Evolutionary conservation across 2,888 invertebrate species (phyloP), one percentile per base, ranked within the genome.

Genomic region (Napeogenes inachia): DNA sequence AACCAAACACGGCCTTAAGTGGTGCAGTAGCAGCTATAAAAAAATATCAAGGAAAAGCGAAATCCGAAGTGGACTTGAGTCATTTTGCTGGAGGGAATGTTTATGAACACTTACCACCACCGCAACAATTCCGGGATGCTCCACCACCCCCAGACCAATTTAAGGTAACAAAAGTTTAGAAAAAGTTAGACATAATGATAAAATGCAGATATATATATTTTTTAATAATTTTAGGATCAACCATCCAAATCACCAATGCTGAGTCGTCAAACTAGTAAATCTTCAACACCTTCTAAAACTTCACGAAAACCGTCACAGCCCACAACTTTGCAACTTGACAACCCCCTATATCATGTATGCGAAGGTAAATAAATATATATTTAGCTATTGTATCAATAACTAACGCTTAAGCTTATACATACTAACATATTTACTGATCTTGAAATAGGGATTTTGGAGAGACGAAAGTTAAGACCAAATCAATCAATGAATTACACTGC

Each of bases 71-170:
- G 38, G 91, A 93, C 74, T 81, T 93, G 35, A 89, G 91, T 46
- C 91, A 91, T 70, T 86, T 92, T 60, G 71, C 76, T n/a, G 89
- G 89, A 57, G 91, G 92, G 70, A 92, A 91, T 78, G 93, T 93
- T 50, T 93, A 94, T 74, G 95, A 95, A 71, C 94, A 95, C 75
- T 91, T 95, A 65, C 96, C 95, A 38, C 96, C 96, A 0, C 96
- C 96, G 2, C 95, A 95, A 76, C 95, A 96, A 84, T 96, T 96
- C 75, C 93, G 95, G 79, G 96, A 96, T 82, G 94, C 93, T 57
- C 94, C 95, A 30, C 94, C 95, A 50, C 95, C 95, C 8, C 95
- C 95, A 0, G 95, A 95, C 71, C 92, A 93, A 73, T 95, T 95
- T 73, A 91, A 86, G 85, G 91, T 89, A 82, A 50, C 33, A 56